Evolutionary conservation across 2,888 invertebrate species (phyloP), one percentile per base, ranked within the genome.

Genomic region (Mesoligia furuncula): DNA sequence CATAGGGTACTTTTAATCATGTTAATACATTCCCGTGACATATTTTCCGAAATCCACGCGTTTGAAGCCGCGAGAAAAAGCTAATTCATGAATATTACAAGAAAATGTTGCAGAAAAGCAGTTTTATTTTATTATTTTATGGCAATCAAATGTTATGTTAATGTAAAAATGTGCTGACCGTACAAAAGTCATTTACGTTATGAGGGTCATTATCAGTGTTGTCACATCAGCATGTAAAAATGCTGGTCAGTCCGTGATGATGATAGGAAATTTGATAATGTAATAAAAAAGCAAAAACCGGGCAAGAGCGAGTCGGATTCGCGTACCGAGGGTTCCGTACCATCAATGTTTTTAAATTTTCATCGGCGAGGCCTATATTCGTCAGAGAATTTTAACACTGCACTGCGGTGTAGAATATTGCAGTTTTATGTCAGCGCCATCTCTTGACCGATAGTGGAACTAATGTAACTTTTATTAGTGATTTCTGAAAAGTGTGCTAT

Each of bases 141-240:
- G 61, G 27, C 31, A 61, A 9, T 61, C 9, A 20, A 20, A 11
- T 13, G 39, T 54, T 42, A 27, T 24, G 17, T 57, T 54, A 74
- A 73, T 13, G 13, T 17, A 45, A 0, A n/a, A 31, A 17, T 64
- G 5, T 76, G 64, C 68, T 15, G 57, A 69, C 27, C 42, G 15
- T 68, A 70, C 64, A 17, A 54, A 24, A n/a, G 62, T n/a, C 13
- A 59, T 80, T 59, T 31, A 62, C 59, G 64, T 84, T 80, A 72
- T 48, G 54, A 65, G 74, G 61, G 71, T 69, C 67, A 71, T 83
- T 78, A 84, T 84, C 84, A 75, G 64, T 62, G 51, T 59, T 67
- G 75, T 69, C 72, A 64, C 65, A 84, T 83, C 75, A 73, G 75
- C 65, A 45, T 64, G 62, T 72, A 70, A 75, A 84, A 67, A 61